phyloP scores from a whole-genome alignment of 2,888 invertebrate genomes.

The Trimorus sp. region DNA sequence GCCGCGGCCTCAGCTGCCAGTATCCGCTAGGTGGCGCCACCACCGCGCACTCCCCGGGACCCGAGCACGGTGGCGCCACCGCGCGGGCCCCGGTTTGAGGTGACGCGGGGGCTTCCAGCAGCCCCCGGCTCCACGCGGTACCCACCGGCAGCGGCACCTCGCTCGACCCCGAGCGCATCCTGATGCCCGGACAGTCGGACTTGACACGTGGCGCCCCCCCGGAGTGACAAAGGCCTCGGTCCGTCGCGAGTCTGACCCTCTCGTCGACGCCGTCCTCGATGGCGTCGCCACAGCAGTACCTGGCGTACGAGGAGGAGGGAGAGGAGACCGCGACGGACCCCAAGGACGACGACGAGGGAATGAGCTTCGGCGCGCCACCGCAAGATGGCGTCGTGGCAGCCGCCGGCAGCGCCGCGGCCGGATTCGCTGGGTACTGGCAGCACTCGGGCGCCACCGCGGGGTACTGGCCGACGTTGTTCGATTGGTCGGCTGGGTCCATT shows the following conservation, averaged over 20 bases:
- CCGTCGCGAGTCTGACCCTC: slow-evolving; percentile 79
- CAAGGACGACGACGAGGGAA: slow-evolving; percentile 71
- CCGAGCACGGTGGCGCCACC: slow-evolving; percentile 74
- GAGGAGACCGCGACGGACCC: slow-evolving; percentile 75
- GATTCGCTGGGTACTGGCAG: slow-evolving; percentile 79
- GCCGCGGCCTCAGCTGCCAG: slow-evolving; percentile 78
- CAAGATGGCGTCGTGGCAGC: slow-evolving; percentile 55
- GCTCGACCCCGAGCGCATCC: slow-evolving; percentile 58
- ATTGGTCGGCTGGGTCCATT: slow-evolving; percentile 79
- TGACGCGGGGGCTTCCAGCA: slow-evolving; percentile 80
- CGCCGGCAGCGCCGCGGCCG: slow-evolving; percentile 64
- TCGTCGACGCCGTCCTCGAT: slow-evolving; percentile 80
- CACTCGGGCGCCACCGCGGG: slow-evolving; percentile 77
- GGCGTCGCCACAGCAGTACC: slow-evolving; percentile 78
- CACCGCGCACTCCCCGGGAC: slow-evolving; percentile 78
- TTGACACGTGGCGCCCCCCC: slow-evolving; percentile 65
- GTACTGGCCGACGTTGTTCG: slow-evolving; percentile 80
- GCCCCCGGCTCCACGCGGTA: slow-evolving; percentile 77
- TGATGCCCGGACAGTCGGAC: slow-evolving; percentile 64
- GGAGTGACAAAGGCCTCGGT: slow-evolving; percentile 81
- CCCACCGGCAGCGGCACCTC: slow-evolving; percentile 45
- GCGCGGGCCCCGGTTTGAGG: slow-evolving; percentile 80
- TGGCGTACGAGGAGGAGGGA: slow-evolving; percentile 79
- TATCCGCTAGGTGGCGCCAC: slow-evolving; percentile 74
- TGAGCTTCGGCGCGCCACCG: slow-evolving; percentile 38